Base-by-base conservation (phyloP, 1,140 invertebrate genomes). In the Ceratina calcarata region DNA sequence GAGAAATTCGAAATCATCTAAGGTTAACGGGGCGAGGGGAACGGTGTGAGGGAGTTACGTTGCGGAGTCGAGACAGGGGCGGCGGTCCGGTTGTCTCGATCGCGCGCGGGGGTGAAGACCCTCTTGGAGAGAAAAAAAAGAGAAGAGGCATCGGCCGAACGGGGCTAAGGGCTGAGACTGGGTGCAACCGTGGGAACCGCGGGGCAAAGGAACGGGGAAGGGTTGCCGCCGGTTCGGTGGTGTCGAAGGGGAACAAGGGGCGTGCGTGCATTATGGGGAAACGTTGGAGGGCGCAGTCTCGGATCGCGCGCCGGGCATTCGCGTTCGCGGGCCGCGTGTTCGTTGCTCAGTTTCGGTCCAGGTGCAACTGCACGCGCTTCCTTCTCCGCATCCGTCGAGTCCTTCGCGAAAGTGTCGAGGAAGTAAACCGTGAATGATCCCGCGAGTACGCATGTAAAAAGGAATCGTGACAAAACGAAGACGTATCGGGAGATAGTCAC, bases 301-400 rank as follows among this genome's bases (percentile, higher is more conserved):
- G 86, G 88, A 89, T 89, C 78, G 87, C 89, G 88, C 87, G 90
- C 87, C 87, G 86, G 86, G 84, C 85, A 86, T 89, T 88, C 80
- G 85, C 80, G 80, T 84, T 87, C 82, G 86, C 83, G 82, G 70
- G 82, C 89, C 90, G 89, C 90, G 89, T 92, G 90, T 82, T 89
- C 88, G 83, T 84, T 87, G 89, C 87, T 91, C 89, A 91, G 89
- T 91, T 92, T 85, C 88, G 89, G 89, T 90, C 86, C 89, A 89
- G 86, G 88, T 85, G 80, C 78, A 83, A 85, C 79, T 87, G 81
- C 80, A 81, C 81, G 85, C 84, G 83, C 79, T 77, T 45, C 53
- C 37, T 49, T 3, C 64, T 64, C 78, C 61, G 81, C 49, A 62
- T 78, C 57, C 75, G 79, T 74, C 37, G 86, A 75, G 64, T 20